Conservation (phyloP, 2,888 invertebrate genomes). For the Mongoloraphidia duomilia region DNA sequence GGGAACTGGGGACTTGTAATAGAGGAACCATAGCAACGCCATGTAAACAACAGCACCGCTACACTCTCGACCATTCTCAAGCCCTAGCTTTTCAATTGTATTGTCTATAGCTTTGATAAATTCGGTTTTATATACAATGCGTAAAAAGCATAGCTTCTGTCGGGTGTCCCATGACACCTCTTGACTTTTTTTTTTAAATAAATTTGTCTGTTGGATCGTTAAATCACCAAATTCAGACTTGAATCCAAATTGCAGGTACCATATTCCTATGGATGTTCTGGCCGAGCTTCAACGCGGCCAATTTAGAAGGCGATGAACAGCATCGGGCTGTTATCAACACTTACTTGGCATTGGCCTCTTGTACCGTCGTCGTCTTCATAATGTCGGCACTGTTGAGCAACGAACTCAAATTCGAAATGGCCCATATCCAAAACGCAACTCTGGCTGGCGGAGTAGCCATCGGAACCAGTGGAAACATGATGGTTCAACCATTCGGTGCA, state of each 20-base stretch:
- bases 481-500: conserved; percentile 72
- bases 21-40: too few relatives aligned
- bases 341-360: conserved; percentile 71
- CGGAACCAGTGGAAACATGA: conserved; percentile 71
- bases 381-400: conserved; percentile 62
- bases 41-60: too few relatives aligned
- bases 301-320: conserved; percentile 54
- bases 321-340: conserved; percentile 87
- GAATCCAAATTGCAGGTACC: conserved; percentile 46
- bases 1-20: too few relatives aligned
- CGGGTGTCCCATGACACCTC: too few relatives aligned
- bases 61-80: too few relatives aligned
- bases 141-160: too few relatives aligned
- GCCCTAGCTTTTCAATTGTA: too few relatives aligned
- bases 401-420: conserved; percentile 73
- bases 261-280: conserved; percentile 92
- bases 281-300: conserved; percentile 91
- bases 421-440: conserved; percentile 88
- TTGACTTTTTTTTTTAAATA: too few relatives aligned
- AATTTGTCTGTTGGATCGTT: too few relatives aligned
- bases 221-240: too few relatives aligned
- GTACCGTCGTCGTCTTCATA: conserved; percentile 70
- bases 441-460: conserved; percentile 87
- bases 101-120: too few relatives aligned
- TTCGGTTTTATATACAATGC: too few relatives aligned